Base-by-base conservation (phyloP, 2,797 vertebrate species). In the Macroramphosus scolopax region DNA sequence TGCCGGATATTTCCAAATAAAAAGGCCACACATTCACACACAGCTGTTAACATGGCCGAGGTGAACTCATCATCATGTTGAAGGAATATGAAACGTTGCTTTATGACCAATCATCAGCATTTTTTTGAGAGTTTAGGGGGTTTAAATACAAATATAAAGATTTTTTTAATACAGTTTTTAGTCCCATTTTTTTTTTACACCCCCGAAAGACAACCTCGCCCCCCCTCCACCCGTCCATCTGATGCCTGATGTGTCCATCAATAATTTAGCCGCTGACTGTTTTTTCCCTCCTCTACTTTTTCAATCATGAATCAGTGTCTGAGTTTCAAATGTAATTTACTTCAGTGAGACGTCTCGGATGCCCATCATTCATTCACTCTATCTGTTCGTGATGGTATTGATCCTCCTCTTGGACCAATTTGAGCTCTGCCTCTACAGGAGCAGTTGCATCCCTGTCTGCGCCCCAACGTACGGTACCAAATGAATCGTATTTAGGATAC, bases 311-410 rank as follows among this genome's bases (percentile, higher is more conserved):
- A 79, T 79, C 77, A 75, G 70, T 74, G 61, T 78, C 72, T 70
- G 59, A 63, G 72, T 71, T 73, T 78, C 66, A 77, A 79, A 83
- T 85, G 65, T 80, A 78, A 86, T 86, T 80, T 80, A 70, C 63
- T 78, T 81, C 68, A 65, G 75, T 62, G 62, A 65, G 72, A 78
- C 72, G 69, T 75, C 63, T 40, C 66, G 48, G 62, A 78, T 79
- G 72, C 75, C 82, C 68, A 81, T 85, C 81, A 82, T 73, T 85
- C 81, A 82, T 73, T 84, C 77, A 77, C 66, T 72, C 54, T 49
- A 69, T 87, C 68, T 66, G 61, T 57, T 84, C 66, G 77, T 67
- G 58, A 39, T 68, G 59, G 20, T 78, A 87, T 85, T 22, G 83
- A 86, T 87, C 69, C 48, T 63, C 29, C 26, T 78, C 80, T 49